Base-by-base conservation (phyloP, 2,113 vertebrate genomes). In the Triplophysa tibetana region DNA sequence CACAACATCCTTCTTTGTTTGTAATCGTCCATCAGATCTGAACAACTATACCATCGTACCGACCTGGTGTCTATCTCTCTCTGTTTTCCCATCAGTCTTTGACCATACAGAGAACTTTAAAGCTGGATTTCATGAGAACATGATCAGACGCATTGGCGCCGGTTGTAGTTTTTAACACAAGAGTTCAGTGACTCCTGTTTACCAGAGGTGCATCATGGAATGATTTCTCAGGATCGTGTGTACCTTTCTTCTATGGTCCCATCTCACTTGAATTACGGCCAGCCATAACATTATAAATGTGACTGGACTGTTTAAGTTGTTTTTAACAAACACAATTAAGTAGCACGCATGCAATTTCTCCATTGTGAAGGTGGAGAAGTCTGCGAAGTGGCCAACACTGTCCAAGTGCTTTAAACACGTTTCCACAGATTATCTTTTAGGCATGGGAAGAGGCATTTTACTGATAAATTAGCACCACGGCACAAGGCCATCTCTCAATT, bases 11-110 rank as follows among this genome's bases (percentile, higher is more conserved):
- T 90, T 83, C 88, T 89, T 90, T 92, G 89, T 93, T 90, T 88
- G 91, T 90, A 93, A 93, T 93, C 91, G 90, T 89, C 89, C 87
- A 87, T 75, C 85, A 90, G 90, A 92, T 91, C 90, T 87, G 88
- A 87, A 89, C 87, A 89, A 87, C 87, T 50, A 76, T 50, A 64
- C 41, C 60, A 10, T 45, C 72, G 17, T 64, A 64, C 16, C 26
- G 5, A 17, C 61, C 26, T 43, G 19, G 23, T 88, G 29, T 41
- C 45, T 52, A 41, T 16, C 87, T 86, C 88, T 84, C 87, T 86
- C 88, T 84, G 88, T 83, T 75, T 78, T 86, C 41, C 19, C 41
- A 58, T 73, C 16, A 17, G 70, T 60, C 21, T 73, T n/a, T 43
- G 29, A 58, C 70, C 60, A 13, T 38, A 45, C 24, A 33, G 61